Evolutionary conservation across 2,113 vertebrate species (phyloP).

Genomic region (Oryzias javanicus): DNA sequence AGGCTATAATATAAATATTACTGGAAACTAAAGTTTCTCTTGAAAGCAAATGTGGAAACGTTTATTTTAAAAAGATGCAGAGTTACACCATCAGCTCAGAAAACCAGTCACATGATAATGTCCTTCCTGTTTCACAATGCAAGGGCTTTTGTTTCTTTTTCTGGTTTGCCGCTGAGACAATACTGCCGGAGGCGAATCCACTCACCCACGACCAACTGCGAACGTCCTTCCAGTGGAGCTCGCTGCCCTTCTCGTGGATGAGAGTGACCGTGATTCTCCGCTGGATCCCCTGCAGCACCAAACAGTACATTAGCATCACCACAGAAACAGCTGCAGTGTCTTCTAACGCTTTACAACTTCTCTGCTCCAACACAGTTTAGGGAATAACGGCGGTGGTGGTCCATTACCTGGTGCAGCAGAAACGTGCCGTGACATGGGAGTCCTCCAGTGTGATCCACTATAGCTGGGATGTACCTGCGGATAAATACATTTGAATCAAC

Average conservation of each 20-base stretch:
- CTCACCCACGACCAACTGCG: constrained; percentile 96
- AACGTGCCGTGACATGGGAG: constrained; percentile 93
- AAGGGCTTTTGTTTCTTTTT: not conserved
- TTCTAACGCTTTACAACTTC: too few relatives aligned
- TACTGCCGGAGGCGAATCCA: constrained; percentile 4
- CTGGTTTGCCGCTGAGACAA: not conserved
- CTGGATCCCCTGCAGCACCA: constrained; percentile 88
- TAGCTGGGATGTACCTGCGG: constrained; percentile 93
- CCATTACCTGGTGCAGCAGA: constrained; percentile 92
- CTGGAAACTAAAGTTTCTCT: not conserved
- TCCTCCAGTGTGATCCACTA: constrained; percentile 93
- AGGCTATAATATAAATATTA: constrained; percentile 22
- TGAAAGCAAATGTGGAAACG: not conserved
- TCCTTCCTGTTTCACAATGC: too few relatives aligned
- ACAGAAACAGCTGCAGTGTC: too few relatives aligned
- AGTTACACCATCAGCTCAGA: not conserved
- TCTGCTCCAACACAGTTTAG: not conserved
- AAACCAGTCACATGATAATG: too few relatives aligned
- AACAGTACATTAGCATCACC: not conserved
- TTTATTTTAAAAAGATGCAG: not conserved
- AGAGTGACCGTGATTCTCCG: constrained; percentile 94
- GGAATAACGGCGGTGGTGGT: not conserved
- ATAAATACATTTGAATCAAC: not conserved
- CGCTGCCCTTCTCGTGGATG: constrained; percentile 95
- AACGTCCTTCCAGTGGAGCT: constrained; percentile 97